phyloP scores from a whole-genome alignment of 2,797 vertebrate genomes.

The Notolabrus celidotus region DNA sequence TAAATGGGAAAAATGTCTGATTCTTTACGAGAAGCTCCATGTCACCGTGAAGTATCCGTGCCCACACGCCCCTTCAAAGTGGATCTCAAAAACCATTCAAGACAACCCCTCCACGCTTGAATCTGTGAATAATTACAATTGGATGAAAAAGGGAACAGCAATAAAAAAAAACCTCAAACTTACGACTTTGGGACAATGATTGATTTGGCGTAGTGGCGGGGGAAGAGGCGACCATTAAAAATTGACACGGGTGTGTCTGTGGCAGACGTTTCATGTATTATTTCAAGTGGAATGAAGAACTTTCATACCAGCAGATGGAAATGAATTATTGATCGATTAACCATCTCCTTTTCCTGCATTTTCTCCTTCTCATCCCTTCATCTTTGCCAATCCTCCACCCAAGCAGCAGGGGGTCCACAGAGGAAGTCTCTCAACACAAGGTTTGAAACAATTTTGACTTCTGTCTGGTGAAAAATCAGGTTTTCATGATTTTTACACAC shows the following conservation, averaged over 20 bases:
- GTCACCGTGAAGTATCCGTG: slow-evolving; percentile 41
- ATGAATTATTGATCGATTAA: slow-evolving; percentile 68
- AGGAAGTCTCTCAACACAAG: not conserved
- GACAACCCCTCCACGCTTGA: slow-evolving; percentile 23
- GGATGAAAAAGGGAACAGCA: slow-evolving; percentile 35
- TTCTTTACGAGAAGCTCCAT: slow-evolving; percentile 16
- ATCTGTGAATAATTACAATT: slow-evolving; percentile 45
- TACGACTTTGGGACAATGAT: slow-evolving; percentile 56
- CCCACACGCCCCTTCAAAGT: slow-evolving; percentile 46
- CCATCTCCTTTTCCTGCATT: slow-evolving; percentile 19
- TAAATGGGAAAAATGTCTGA: slow-evolving; percentile 18
- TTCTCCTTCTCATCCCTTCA: slow-evolving; percentile 15
- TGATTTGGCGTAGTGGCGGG: slow-evolving; percentile 38
- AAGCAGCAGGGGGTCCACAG: slow-evolving; percentile 6
- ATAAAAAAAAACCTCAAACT: slow-evolving; percentile 20
- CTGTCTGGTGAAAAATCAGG: slow-evolving; percentile 7
- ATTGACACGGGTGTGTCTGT: slow-evolving; percentile 63
- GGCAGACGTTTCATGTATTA: slow-evolving; percentile 68
- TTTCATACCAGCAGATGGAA: slow-evolving; percentile 51
- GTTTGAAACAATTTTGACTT: slow-evolving; percentile 16
- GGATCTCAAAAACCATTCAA: slow-evolving; percentile 41
- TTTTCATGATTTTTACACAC: slow-evolving; percentile 28
- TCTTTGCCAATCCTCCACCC: slow-evolving; percentile 8
- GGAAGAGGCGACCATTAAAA: slow-evolving; percentile 63
- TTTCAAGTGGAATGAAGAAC: slow-evolving; percentile 68